Evolutionary conservation across 1,140 invertebrate genomes (phyloP), one percentile per base, ranked within the genome.

Genomic region (Cataglyphis hispanica): DNA sequence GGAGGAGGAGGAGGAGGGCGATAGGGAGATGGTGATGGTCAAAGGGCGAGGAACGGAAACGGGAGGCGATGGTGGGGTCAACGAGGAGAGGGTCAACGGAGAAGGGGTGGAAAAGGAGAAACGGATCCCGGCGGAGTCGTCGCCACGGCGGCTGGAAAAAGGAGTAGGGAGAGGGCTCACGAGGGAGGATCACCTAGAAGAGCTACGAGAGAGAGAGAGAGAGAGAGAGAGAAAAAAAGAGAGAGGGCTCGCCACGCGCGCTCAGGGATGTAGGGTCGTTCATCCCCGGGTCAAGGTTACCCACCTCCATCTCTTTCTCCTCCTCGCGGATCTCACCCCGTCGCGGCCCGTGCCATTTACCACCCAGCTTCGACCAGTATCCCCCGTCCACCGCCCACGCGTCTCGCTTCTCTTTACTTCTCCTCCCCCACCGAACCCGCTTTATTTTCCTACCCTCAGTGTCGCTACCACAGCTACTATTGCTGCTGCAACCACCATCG

Each of bases 271-370:
- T 89, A 92, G 93, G 94, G 93, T 94, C 93, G 93, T 94, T 94
- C 93, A 93, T 94, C 92, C 93, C 91, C 92, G 93, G 94, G 94
- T 95, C 94, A 95, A 95, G 94, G 94, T 95, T 95, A 94, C 91
- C 90, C 87, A 90, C 89, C 86, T 90, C 46, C 16, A 50, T 19
- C 16, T 50, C 46, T 46, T 46, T 16, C 13, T 19, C 13, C 46
- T 19, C 90, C 88, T 90, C 87, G 87, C 70, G 76, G 74, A 74
- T 66, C 78, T 89, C 88, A 90, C 85, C 88, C 88, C 84, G 78
- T 74, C 87, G 58, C 31, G 63, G 56, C 69, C 83, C 90, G 89
- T 90, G 67, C 89, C 89, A 84, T 88, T 88, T 90, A 88, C 89
- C 84, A 85, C 40, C 46, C 46, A 43, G 58, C 86, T 76, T 80